Base-by-base conservation (phyloP, 53 echinoderm and acorn worm genomes). In the Astropecten irregularis region DNA sequence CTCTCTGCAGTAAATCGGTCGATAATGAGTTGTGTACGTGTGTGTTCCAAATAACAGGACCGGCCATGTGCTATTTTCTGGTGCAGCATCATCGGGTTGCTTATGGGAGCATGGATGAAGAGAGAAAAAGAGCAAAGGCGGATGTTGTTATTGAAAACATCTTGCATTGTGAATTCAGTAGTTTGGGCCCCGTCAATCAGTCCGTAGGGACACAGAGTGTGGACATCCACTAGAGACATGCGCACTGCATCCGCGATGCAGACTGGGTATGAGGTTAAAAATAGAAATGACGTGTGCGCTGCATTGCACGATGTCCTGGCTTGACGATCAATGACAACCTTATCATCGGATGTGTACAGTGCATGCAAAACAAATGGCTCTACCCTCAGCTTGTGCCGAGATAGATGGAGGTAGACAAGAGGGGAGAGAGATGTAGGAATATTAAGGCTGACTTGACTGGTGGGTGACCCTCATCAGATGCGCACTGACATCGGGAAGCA, bases 251-350 rank as follows among this genome's bases (percentile, higher is more conserved):
- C n/a, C n/a, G n/a, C n/a, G n/a, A n/a, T n/a, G n/a, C n/a, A n/a
- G n/a, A 54, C 76, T 15, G 13, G 5, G 37, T 16, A 16, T 11
- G 26, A 36, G 18, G 14, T 10, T 38, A 2, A n/a, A 27, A 76
- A 31, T 55, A 40, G 40, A 36, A 37, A 76, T 76, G 76, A 76
- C 76, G 40, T 56, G 39, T 38, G 56, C 38, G 13, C 40, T 58
- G 57, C 76, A 38, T n/a, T n/a, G n/a, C n/a, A n/a, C n/a, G n/a
- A n/a, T 76, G 76, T 57, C 76, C 71, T 11, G n/a, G 42, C 15
- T 47, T 8, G 28, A 29, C 79, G 79, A 79, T 79, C 79, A 61
- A 79, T 79, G 79, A 40, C 62, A 46, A 62, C 79, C 79, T 79
- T 30, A 62, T 79, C 79, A 31, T 47, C 61, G 29, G 79, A 62